Evolutionary conservation across 92 coral and sea anemone genomes (phyloP), one percentile per base, ranked within the genome.

Genomic region (Chrysogorgia sp.): DNA sequence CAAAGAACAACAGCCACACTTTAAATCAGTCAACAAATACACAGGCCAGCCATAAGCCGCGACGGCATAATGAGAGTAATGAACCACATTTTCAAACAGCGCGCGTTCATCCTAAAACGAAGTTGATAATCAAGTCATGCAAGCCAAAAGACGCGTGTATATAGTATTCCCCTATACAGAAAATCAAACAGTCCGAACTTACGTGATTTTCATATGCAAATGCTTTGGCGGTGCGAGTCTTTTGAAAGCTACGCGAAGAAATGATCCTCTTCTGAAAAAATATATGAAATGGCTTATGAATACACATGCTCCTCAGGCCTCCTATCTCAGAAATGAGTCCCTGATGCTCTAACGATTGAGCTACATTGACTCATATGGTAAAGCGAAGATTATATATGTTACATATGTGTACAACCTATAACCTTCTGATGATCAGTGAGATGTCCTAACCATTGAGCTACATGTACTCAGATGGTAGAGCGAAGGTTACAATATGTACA

Each of bases 11-110:
- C 96, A 94, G 29, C 94, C 98, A 89, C 93, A 87, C 24, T 67
- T 47, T 14, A 89, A 67, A 67, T 94, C 88, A 71, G 70, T 91
- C 85, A 91, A 89, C 90, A 94, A 87, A 68, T 94, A 94, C 53
- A 94, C 86, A 22, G 97, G 98, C 98, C 98, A 94, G 22, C 98
- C 98, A 71, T 94, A 94, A 4, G 98, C 94, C 8, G 97, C 96
- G 34, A 91, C 63, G 59, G 98, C 98, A 68, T 94, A 91, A 80
- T 94, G 92, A 92, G 92, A 90, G 80, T 91, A 94, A 75, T 94
- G 88, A 24, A 89, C 97, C 4, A 94, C 91, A 0, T 94, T 96
- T 65, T 94, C 89, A 84, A 89, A 94, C 26, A 85, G 77, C 23
- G 79, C 81, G 40, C 85, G 72, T 76, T 94, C 96, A 2, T 76